Base-by-base conservation (phyloP, 2,888 invertebrate genomes). In the Lamproptera curius region DNA sequence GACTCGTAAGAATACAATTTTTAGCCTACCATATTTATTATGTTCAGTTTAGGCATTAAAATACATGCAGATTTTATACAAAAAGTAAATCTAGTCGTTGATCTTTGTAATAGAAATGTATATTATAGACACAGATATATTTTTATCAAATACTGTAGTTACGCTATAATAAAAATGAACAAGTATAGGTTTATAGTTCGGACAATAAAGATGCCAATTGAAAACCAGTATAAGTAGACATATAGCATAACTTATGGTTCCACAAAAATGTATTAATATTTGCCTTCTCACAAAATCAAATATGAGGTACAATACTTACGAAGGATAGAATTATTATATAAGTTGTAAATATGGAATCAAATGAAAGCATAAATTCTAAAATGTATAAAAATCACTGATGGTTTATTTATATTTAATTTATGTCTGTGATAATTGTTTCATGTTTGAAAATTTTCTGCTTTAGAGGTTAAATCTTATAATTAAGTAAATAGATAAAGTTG, bases 331-430 rank as follows among this genome's bases (percentile, higher is more conserved):
- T 35, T 31, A 36, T 20, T 17, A 15, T 57, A 54, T 59, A 69
- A 70, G 67, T 53, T 80, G 79, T 79, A 78, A 65, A 83, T 81
- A 80, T 69, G 51, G 76, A 59, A 71, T 62, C 61, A 65, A 60
- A 69, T 72, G n/a, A 70, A 84, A 84, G 82, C 85, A 84, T 80
- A 68, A 73, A 86, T 87, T 86, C 84, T 85, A 85, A 86, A 87
- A 67, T 60, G 69, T 83, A 82, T 86, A 83, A 53, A 82, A 66
- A 71, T 63, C 65, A 62, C 63, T 70, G 39, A 53, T 57, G 47
- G 50, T 52, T 56, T 60, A 52, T 53, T 64, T 67, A 65, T 59
- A 48, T 66, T 11, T 76, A 58, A 56, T 74, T 75, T 78, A 56
- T 59, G 65, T 76, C 79, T 80, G 80, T 81, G 79, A 80, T 78